phyloP scores from a whole-genome alignment of 2,113 vertebrate genomes.

The Engystomops pustulosus region DNA sequence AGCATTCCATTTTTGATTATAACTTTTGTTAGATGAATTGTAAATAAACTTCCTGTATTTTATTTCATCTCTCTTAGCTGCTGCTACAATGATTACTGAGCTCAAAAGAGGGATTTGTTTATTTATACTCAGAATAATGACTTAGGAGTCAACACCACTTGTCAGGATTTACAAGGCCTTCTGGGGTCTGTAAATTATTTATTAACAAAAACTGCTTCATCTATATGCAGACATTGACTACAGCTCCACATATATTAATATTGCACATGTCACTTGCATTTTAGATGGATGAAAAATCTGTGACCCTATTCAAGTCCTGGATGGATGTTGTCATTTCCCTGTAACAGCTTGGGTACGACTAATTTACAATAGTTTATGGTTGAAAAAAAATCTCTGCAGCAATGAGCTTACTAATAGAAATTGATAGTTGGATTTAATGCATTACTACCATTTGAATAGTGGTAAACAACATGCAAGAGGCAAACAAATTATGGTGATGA shows the following conservation, averaged over 20 bases:
- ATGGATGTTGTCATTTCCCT: conserved; percentile 40
- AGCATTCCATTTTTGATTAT: background rate
- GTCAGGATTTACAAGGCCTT: conserved; percentile 55
- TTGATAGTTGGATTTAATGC: conserved; percentile 13
- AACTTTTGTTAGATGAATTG: background rate
- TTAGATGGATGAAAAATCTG: conserved; percentile 54
- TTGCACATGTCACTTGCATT: conserved; percentile 56
- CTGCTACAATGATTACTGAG: conserved; percentile 20
- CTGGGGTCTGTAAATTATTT: conserved; percentile 57
- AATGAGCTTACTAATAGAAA: conserved; percentile 34
- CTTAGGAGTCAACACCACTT: conserved; percentile 44
- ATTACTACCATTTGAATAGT: background rate
- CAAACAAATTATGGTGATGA: no score
- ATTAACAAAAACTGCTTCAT: conserved; percentile 40
- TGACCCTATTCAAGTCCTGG: conserved; percentile 50
- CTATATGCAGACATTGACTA: conserved; percentile 50
- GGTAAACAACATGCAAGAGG: background rate
- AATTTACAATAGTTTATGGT: conserved; percentile 34
- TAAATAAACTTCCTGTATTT: conserved; percentile 11
- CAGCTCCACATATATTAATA: conserved; percentile 54
- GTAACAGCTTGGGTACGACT: conserved; percentile 42
- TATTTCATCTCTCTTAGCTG: background rate
- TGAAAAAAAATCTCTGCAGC: background rate
- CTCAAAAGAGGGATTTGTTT: conserved; percentile 45
- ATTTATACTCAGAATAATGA: conserved; percentile 51